phyloP scores from a whole-genome alignment of 2,888 invertebrate genomes.

The Parthenolecanium corni region DNA sequence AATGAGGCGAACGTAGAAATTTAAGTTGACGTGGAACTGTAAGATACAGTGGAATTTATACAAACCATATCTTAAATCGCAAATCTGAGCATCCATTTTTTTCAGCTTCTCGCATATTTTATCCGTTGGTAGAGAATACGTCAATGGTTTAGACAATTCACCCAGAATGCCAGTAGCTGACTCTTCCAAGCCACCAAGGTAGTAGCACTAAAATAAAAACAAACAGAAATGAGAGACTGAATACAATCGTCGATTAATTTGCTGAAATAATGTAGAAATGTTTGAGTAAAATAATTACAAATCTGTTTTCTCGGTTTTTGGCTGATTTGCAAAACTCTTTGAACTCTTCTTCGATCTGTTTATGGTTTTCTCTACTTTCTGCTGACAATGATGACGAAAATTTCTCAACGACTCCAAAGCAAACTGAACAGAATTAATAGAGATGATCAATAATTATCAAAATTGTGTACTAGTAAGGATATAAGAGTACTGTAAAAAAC shows the following conservation, averaged over 20 bases:
- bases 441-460: not conserved
- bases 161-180: constrained; percentile 94
- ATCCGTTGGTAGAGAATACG: constrained; percentile 87
- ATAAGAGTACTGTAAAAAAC: not conserved
- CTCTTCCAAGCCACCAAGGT: constrained; percentile 88
- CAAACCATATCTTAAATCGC: constrained; percentile 83
- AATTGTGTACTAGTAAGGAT: not conserved
- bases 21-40: too few species aligned
- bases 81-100: constrained; percentile 86
- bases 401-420: constrained; percentile 70
- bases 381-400: constrained; percentile 62
- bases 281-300: too few species aligned
- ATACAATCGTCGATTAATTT: not conserved
- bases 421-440: constrained; percentile 54
- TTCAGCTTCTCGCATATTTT: constrained; percentile 90
- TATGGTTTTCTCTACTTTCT: constrained; percentile 56
- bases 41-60: too few species aligned
- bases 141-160: constrained; percentile 87
- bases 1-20: too few species aligned
- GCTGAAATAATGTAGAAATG: too few species aligned
- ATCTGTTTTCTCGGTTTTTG: constrained; percentile 85
- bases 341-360: constrained; percentile 69
- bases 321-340: constrained; percentile 69
- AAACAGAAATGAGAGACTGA: too few species aligned
- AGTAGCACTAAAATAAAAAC: constrained; percentile 67